A percentile compares a stretch with the other conserved stretches of the same genome.
These are phyloP conservation scores for Paraescarpia echinospica DNA, from an alignment of 1,140 invertebrate genomes.

Conservation along the genomic window DNA sequence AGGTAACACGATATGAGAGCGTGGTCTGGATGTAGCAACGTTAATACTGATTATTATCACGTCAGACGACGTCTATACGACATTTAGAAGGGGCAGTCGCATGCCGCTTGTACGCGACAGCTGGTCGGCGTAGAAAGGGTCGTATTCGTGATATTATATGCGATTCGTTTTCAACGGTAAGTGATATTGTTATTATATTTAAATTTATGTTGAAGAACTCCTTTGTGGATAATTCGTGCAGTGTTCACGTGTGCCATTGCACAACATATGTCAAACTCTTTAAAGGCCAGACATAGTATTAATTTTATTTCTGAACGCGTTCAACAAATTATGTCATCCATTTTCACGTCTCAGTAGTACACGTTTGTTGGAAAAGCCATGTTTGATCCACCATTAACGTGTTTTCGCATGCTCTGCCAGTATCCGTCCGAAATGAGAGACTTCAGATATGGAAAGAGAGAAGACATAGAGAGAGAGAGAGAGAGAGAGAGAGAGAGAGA, in stretches of 20 bases:
- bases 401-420: background rate
- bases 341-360: background rate
- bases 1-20: background rate
- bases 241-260: background rate
- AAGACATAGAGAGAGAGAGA: too few relatives aligned
- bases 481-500: too few relatives aligned
- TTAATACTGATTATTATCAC: background rate
- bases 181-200: background rate
- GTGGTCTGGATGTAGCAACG: background rate
- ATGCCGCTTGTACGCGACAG: background rate
- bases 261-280: background rate
- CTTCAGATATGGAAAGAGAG: too few relatives aligned
- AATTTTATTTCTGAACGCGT: background rate
- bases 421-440: too few relatives aligned
- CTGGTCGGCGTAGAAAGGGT: background rate
- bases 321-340: background rate
- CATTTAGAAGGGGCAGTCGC: background rate
- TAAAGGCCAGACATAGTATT: background rate
- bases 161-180: background rate
- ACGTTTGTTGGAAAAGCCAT: background rate
- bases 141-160: background rate
- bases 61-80: background rate
- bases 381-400: background rate
- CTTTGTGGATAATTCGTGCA: background rate
- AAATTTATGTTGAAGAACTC: background rate